phyloP scores from a whole-genome alignment of 2,113 vertebrate species.

The Calyptommatus sinebrachiatus region DNA sequence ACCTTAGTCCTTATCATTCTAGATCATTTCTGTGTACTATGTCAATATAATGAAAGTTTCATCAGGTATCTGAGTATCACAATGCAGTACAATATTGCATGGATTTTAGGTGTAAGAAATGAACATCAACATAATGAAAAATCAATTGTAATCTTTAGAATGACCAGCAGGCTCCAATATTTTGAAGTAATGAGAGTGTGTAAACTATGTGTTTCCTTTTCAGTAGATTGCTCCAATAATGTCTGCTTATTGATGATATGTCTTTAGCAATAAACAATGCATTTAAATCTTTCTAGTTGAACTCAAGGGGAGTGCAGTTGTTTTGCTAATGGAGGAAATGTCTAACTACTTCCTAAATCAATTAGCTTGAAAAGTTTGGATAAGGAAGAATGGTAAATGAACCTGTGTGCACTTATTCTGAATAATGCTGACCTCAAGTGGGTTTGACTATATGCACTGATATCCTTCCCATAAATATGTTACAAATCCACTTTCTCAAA shows the following conservation, averaged over 20 bases:
- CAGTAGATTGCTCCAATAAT: constrained; percentile 39
- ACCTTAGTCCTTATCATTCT: not conserved
- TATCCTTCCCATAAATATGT: not conserved
- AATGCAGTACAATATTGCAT: not conserved
- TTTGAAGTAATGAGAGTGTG: not conserved
- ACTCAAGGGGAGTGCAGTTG: constrained; percentile 46
- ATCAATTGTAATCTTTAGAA: constrained; percentile 28
- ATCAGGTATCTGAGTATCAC: not conserved
- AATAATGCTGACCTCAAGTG: not conserved
- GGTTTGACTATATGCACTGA: not conserved
- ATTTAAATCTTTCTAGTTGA: constrained; percentile 58
- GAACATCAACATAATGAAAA: constrained; percentile 25
- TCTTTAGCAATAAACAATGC: constrained; percentile 58
- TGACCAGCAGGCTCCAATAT: constrained; percentile 11
- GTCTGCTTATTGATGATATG: constrained; percentile 51
- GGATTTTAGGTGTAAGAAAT: not conserved
- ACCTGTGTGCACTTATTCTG: accelerated
- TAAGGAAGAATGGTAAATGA: not conserved
- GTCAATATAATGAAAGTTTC: not conserved
- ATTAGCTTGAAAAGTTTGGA: constrained; percentile 56
- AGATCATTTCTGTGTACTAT: not conserved
- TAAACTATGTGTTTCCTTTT: constrained; percentile 41
- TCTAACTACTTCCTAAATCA: constrained; percentile 67
- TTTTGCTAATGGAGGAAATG: constrained; percentile 67
- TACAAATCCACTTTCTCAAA: not conserved